Evolutionary conservation across 2,113 vertebrate species (phyloP).

Genomic region (Leucoraja erinaceus): DNA sequence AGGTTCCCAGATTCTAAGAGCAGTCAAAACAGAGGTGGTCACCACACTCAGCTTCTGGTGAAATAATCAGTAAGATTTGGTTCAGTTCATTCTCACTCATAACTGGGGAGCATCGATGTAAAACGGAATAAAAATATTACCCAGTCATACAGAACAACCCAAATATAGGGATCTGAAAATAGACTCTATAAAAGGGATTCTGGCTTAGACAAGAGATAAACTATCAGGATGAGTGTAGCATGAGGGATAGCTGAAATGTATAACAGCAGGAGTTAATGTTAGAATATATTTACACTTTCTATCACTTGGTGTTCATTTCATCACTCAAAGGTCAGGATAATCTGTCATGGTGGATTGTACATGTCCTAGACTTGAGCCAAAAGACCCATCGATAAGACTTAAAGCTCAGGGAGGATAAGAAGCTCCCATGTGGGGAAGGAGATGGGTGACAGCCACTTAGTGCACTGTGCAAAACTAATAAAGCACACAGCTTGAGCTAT

Average conservation of each 20-base stretch:
- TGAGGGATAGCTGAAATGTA: background rate
- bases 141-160: background rate
- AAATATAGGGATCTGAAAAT: background rate
- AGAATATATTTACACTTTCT: background rate
- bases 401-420: background rate
- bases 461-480: background rate
- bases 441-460: background rate
- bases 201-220: background rate
- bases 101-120: background rate
- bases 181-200: background rate
- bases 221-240: background rate
- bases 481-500: background rate
- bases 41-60: background rate
- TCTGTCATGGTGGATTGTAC: background rate
- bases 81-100: no score
- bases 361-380: background rate
- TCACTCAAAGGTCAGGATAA: background rate
- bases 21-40: background rate
- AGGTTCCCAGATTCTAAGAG: background rate
- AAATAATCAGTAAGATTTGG: background rate
- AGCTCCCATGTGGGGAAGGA: background rate
- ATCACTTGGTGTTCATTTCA: background rate
- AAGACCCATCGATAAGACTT: background rate
- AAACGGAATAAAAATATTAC: background rate
- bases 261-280: background rate